Conservation (phyloP, 2,888 invertebrate genomes). For the Mellilla xanthometata region DNA sequence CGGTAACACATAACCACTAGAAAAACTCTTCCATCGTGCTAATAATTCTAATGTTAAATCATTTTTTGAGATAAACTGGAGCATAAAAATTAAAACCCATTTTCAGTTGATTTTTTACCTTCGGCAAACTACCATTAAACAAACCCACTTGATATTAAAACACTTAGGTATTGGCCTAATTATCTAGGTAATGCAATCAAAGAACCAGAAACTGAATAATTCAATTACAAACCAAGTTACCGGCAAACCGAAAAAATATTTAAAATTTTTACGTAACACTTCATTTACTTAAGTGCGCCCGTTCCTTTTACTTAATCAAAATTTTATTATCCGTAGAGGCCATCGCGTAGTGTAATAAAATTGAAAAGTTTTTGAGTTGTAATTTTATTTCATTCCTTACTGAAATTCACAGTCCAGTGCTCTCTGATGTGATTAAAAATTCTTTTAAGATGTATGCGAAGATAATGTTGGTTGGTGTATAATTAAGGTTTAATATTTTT, state of each 20-base stretch:
- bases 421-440: slow-evolving; percentile 16
- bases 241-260: slow-evolving; percentile 8
- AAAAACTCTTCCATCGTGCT: too few relatives aligned
- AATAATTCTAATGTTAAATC: too few relatives aligned
- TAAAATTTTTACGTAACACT: slow-evolving; percentile 10
- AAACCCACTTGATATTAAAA: too few relatives aligned
- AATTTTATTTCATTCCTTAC: slow-evolving; percentile 20
- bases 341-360: slow-evolving; percentile 23
- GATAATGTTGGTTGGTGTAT: background rate
- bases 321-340: slow-evolving; percentile 24
- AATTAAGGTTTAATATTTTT: background rate
- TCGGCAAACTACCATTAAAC: too few relatives aligned
- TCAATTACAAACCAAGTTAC: background rate
- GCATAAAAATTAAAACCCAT: too few relatives aligned
- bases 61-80: too few relatives aligned
- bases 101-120: too few relatives aligned
- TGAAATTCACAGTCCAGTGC: slow-evolving; percentile 20
- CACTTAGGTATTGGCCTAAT: too few relatives aligned
- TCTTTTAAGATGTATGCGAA: slow-evolving; percentile 8
- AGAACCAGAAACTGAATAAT: background rate
- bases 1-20: too few relatives aligned
- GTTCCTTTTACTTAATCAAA: slow-evolving; percentile 24
- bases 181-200: too few relatives aligned
- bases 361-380: slow-evolving; percentile 25
- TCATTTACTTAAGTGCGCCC: slow-evolving; percentile 19